A percentile compares a stretch with the other conserved stretches of the same genome.
phyloP scores from a whole-genome alignment of 1,140 invertebrate genomes.

The Drosophila gunungcola region DNA sequence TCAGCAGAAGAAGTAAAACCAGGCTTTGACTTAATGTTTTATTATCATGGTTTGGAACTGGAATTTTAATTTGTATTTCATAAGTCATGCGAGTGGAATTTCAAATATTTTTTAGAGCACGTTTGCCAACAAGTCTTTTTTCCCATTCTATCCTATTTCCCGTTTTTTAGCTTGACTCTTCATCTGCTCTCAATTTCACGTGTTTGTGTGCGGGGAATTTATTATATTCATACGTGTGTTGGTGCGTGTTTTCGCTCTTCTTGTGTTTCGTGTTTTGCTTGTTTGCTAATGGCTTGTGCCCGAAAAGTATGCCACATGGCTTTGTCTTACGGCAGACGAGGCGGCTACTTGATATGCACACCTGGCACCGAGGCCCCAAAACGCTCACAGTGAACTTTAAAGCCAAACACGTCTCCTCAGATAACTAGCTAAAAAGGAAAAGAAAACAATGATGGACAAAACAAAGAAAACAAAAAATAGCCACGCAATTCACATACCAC shows the following conservation, averaged over 20 bases:
- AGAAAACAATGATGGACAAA: constrained; percentile 20
- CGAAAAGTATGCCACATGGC: constrained; percentile 52
- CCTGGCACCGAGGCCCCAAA: constrained; percentile 54
- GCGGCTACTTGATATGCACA: constrained; percentile 79
- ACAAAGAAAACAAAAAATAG: constrained; percentile 4
- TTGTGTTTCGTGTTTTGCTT: constrained; percentile 26
- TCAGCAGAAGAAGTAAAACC: not conserved
- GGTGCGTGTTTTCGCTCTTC: constrained; percentile 34
- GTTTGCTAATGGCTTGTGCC: constrained; percentile 62
- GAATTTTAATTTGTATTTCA: constrained; percentile 82
- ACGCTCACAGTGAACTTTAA: constrained; percentile 48
- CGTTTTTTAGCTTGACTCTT: constrained; percentile 8
- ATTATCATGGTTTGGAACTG: constrained; percentile 72
- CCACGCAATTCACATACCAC: not conserved
- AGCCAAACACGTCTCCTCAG: constrained; percentile 45
- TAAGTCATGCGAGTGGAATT: constrained; percentile 74
- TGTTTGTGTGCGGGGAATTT: constrained; percentile 52
- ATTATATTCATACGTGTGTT: constrained; percentile 67
- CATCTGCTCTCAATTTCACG: constrained; percentile 43
- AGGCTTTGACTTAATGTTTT: constrained; percentile 63
- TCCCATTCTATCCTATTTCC: constrained; percentile 1
- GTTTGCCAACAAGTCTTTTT: constrained; percentile 12
- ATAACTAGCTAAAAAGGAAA: constrained; percentile 36
- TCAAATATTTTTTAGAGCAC: constrained; percentile 40
- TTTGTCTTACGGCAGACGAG: constrained; percentile 37